Base-by-base conservation (phyloP, 2,797 vertebrate species). In the Meriones psammophilus region DNA sequence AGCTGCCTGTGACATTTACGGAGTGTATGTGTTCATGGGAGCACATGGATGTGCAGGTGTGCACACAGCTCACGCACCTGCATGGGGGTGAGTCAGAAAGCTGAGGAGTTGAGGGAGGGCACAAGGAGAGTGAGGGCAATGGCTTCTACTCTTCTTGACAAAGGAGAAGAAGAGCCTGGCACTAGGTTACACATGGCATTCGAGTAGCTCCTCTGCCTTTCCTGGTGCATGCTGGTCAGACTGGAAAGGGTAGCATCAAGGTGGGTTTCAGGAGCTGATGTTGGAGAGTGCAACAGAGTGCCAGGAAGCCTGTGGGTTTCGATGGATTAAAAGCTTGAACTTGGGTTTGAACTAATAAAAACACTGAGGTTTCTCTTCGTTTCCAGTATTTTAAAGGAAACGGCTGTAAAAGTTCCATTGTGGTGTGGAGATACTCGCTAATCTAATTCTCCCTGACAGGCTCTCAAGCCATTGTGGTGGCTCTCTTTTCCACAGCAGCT, bases 1-100 rank as follows among this genome's bases (percentile, higher is more conserved):
- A 73, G 93, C 97, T 97, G 98, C 97, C 91, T 89, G 56, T 94
- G 98, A 98, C 98, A 98, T 98, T 97, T 97, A 78, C 17, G 91
- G 97, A 95, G 97, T 97, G 98, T 97, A 96, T 97, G 98, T 97
- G 97, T 97, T 88, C 90, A 68, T 83, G 58, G 20, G 22, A 84
- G 80, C 62, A 39, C 91, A 58, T 50, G 85, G 54, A 2, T 0
- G 0, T 7, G 33, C 88, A n/a, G 0, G 0, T 91, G 89, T 94
- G 60, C 54, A 30, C n/a, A 30, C 17, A 26, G 69, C 62, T 93
- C 13, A 0, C 26, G 9, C 50, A 22, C 91, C 80, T 58, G 46
- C 8, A 1, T 3, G 5, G 50, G 42, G 36, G 0, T 20, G 89
- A 94, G 96, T 87, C 94, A 28, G 74, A 74, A 66, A 85, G n/a